Conservation (phyloP, 2,888 invertebrate genomes). For the Sarcophaga carnaria region DNA sequence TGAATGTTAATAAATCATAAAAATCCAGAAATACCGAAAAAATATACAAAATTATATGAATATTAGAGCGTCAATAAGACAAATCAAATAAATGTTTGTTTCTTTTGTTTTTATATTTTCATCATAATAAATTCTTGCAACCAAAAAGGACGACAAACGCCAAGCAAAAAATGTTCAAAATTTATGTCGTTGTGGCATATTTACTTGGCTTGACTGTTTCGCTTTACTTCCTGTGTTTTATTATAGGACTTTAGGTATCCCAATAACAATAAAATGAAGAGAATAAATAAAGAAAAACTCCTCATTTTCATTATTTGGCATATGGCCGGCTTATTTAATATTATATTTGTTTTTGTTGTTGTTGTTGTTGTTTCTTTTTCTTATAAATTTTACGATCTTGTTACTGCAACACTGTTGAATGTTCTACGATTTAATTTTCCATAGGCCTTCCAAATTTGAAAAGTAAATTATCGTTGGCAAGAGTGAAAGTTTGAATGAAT, state of each 20-base stretch:
- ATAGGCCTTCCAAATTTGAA: not conserved
- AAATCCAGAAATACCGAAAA: slow-evolving; percentile 15
- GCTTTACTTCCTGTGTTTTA: slow-evolving; percentile 7
- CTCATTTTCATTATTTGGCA: slow-evolving; percentile 29
- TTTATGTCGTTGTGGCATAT: not conserved
- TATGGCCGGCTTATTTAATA: slow-evolving; percentile 34
- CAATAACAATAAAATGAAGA: not conserved
- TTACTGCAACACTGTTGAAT: slow-evolving; percentile 17
- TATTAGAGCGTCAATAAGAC: slow-evolving; percentile 31
- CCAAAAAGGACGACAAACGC: not conserved
- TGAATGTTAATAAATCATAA: slow-evolving; percentile 69
- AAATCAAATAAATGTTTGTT: slow-evolving; percentile 35
- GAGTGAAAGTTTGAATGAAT: not conserved
- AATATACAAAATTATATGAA: not conserved
- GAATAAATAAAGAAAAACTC: not conserved
- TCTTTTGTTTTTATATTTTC: slow-evolving; percentile 11
- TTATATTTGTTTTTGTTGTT: not conserved
- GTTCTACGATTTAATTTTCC: not conserved
- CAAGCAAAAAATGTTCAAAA: slow-evolving; percentile 4
- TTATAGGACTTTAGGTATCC: not conserved
- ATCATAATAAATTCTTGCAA: not conserved
- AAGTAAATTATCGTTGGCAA: not conserved
- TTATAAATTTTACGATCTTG: slow-evolving; percentile 27
- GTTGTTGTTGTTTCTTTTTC: not conserved
- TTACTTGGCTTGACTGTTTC: not conserved